Base-by-base conservation (phyloP, 2,797 vertebrate genomes). In the Sebastolobus alascanus region DNA sequence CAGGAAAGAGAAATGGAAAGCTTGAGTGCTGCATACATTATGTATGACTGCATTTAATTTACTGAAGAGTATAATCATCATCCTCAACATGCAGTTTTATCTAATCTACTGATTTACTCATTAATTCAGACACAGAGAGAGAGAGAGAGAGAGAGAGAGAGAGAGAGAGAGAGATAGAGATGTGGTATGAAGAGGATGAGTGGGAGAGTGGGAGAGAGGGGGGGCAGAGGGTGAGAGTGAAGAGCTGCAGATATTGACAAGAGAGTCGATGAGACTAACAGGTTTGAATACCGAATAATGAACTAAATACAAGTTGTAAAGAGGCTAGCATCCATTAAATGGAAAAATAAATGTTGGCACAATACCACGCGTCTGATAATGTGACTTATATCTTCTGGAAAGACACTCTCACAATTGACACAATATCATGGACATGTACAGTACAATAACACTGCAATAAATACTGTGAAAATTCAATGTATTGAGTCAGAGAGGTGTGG, bases 241-340 rank as follows among this genome's bases (percentile, higher is more conserved):
- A 89, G 89, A 89, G 87, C 79, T 70, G 75, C 75, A 73, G 77
- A 84, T 78, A 85, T 75, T 63, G 79, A 85, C 84, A 73, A 68
- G 43, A 75, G 79, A 82, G 85, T 40, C 14, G 55, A 86, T 87
- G 86, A 87, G 75, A 78, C 59, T 63, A 84, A 73, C 70, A 29
- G 59, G 61, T 73, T 81, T 83, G 66, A 84, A 86, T 78, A 83
- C 37, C 64, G 78, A 87, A 88, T 64, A 76, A 86, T 83, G 61
- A 84, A 85, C 61, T 67, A 64, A 80, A 79, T 66, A 52, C 73
- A 67, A 65, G 16, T 59, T 65, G 46, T 61, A 60, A 58, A 73
- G 16, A 60, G 18, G 33, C 37, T 12, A 18, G 16, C 20, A 33
- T 65, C 54, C 5, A n/a, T 61, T 67, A 54, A 14, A 84, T 20